These are phyloP conservation scores for Indicator maculatus DNA, from an alignment of 2,113 vertebrate species.

Conservation along the genomic window DNA sequence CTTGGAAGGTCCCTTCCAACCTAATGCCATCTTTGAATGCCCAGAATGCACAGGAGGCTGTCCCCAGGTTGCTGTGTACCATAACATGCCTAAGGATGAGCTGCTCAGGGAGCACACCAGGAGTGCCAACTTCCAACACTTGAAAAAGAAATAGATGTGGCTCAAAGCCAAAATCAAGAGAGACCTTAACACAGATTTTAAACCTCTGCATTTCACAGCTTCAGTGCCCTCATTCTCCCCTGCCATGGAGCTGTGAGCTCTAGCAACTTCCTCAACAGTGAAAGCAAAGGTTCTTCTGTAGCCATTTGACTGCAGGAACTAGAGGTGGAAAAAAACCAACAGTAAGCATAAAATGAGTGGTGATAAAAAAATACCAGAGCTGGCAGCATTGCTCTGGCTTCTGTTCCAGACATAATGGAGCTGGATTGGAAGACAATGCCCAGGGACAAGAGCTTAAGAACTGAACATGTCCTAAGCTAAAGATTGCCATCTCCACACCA, in stretches of 20 bases:
- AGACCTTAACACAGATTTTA: background rate
- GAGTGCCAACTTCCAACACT: background rate
- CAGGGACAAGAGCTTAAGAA: background rate
- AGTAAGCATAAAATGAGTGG: background rate
- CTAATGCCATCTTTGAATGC: no score
- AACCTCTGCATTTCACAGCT: background rate
- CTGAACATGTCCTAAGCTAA: background rate
- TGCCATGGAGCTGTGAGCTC: background rate
- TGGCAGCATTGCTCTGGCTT: background rate
- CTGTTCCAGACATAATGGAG: background rate
- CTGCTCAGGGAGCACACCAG: background rate
- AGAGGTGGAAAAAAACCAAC: background rate
- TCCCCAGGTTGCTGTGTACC: background rate
- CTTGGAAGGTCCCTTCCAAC: no score
- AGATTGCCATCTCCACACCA: background rate
- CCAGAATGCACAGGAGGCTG: background rate
- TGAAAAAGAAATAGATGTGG: background rate
- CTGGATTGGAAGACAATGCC: slow-evolving; percentile 10
- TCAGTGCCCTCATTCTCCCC: background rate
- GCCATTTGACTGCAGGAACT: background rate
- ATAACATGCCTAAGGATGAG: background rate
- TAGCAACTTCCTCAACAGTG: background rate
- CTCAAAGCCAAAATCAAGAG: background rate
- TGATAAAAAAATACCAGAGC: background rate
- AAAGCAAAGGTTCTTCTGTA: background rate